Base-by-base conservation (phyloP, 2,888 invertebrate species). In the Athalia cordata region DNA sequence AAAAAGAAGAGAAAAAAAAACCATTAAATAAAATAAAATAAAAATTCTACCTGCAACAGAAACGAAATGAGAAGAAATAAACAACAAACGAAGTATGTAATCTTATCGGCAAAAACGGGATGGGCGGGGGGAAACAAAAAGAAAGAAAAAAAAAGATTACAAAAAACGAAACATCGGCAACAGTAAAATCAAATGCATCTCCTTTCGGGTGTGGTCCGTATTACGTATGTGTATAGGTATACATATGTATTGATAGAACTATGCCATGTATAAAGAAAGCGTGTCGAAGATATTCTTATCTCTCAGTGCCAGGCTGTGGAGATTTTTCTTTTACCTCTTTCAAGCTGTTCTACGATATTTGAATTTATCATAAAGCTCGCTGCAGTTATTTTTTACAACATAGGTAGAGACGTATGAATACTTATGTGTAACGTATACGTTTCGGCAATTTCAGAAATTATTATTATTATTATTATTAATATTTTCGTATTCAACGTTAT, bases 231-330 rank as follows among this genome's bases (percentile, higher is more conserved):
- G 29, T 29, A 29, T 29, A 29, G 13, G n/a, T 8, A 13, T 8
- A 68, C 15, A 11, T 68, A 68, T 68, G 52, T 68, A 55, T n/a
- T 55, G 55, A 29, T 29, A 29, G 29, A 29, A 29, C 29, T 29
- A 29, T 29, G 29, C 29, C 29, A 29, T 29, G 29, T 29, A 29
- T 29, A 29, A 29, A 29, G 29, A 29, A 29, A 29, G 29, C 29
- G 29, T 29, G 29, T 29, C 68, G 45, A 52, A 68, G 52, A 68
- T 52, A 68, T 68, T 68, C 29, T 52, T 68, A 68, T 68, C 68
- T 68, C 43, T 4, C 9, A 55, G 52, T 15, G 52, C 68, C 68
- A 68, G 52, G 29, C 43, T 67, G 15, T 13, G 15, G 29, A 5
- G 9, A 11, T 11, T 6, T 8, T 68, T 29, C 11, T 68, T 11